Conservation (phyloP, 2,113 vertebrate genomes). For the Dromiciops gliroides region DNA sequence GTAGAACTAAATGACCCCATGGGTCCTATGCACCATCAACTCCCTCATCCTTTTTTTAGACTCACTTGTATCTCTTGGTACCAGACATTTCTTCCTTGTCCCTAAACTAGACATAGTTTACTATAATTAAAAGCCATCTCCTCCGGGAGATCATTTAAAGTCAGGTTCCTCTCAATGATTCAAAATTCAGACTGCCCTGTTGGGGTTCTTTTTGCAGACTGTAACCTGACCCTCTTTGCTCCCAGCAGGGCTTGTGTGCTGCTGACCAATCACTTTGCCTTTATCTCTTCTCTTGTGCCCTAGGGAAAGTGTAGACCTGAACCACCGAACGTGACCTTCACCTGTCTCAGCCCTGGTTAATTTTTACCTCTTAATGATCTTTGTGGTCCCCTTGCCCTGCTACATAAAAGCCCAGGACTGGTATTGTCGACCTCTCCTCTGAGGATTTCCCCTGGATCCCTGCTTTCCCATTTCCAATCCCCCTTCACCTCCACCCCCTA, state of each 20-base stretch:
- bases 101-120: background rate
- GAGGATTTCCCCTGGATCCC: background rate
- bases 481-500: background rate
- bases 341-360: slow-evolving; percentile 69
- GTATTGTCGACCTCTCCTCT: background rate
- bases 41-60: background rate
- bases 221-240: slow-evolving; percentile 31
- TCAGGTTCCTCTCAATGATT: background rate
- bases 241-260: slow-evolving; percentile 20
- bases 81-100: background rate
- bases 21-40: background rate
- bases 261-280: accelerated
- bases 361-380: slow-evolving; percentile 59
- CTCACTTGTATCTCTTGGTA: background rate
- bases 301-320: background rate
- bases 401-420: slow-evolving; percentile 55
- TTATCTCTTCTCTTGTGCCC: background rate
- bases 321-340: slow-evolving; percentile 61
- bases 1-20: background rate
- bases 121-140: background rate
- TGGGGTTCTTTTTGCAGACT: background rate
- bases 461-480: background rate
- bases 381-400: background rate
- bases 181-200: background rate
- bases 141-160: background rate